Percentiles rank a stretch among this genome's conserved stretches.
phyloP scores from a whole-genome alignment of 2,888 invertebrate species.

The Cerastis rubricosa region DNA sequence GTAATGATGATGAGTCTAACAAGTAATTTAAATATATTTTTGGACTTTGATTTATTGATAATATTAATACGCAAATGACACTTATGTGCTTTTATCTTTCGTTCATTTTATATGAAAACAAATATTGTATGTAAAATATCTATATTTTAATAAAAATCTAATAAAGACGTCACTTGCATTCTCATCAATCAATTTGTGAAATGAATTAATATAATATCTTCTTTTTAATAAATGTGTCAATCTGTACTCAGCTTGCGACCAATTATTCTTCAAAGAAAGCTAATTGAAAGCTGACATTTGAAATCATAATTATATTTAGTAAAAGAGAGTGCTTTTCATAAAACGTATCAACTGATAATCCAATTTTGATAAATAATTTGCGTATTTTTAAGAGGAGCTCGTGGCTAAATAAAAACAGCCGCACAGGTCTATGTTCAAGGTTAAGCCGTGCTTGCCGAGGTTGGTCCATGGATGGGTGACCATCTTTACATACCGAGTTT shows the following conservation, averaged over 20 bases:
- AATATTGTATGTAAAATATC: neutral
- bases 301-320: conserved; percentile 33
- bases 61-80: neutral
- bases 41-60: neutral
- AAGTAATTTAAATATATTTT: too few species aligned
- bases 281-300: neutral
- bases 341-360: conserved; percentile 13
- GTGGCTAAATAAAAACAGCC: too few species aligned
- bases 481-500: too few species aligned
- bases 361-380: conserved; percentile 2
- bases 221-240: conserved; percentile 45
- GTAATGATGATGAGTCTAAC: too few species aligned
- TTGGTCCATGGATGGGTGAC: too few species aligned
- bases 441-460: too few species aligned
- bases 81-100: neutral
- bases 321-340: conserved; percentile 18
- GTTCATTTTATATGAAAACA: neutral
- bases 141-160: conserved; percentile 13
- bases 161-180: conserved; percentile 41
- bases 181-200: conserved; percentile 41
- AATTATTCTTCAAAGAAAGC: conserved; percentile 38
- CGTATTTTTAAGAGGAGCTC: neutral
- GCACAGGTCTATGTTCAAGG: too few species aligned
- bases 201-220: conserved; percentile 16
- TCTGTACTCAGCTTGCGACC: conserved; percentile 18